A percentile compares a stretch with the other conserved stretches of the same genome.
phyloP scores from a whole-genome alignment of 2,888 invertebrate species.

The Drosophila parthenogenetica region DNA sequence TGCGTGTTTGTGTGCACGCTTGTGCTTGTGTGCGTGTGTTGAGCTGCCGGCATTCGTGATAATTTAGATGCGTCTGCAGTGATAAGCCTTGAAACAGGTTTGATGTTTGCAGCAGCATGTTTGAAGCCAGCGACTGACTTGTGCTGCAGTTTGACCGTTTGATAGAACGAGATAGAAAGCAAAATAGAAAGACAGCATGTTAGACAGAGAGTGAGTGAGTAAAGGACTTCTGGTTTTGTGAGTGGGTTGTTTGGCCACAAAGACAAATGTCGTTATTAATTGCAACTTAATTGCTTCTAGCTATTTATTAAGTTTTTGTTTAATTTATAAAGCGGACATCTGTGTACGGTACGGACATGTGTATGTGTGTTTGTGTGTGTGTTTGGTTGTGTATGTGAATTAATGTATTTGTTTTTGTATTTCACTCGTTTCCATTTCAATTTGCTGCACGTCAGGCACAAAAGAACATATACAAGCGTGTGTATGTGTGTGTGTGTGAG shows the following conservation, averaged over 20 bases:
- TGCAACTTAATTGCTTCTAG: constrained; percentile 71
- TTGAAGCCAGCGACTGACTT: constrained; percentile 53
- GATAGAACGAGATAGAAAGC: neutral
- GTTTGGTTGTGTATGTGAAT: constrained; percentile 11
- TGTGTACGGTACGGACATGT: constrained; percentile 24
- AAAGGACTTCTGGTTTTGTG: constrained; percentile 17
- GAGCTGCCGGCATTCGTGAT: constrained; percentile 75
- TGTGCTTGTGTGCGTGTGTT: constrained; percentile 31
- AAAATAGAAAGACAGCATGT: constrained; percentile 7
- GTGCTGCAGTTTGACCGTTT: constrained; percentile 53
- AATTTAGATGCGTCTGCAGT: constrained; percentile 71
- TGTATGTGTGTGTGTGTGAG: constrained; percentile 21
- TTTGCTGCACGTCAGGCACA: constrained; percentile 61
- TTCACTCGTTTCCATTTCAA: constrained; percentile 62
- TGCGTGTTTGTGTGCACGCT: constrained; percentile 67
- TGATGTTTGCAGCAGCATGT: constrained; percentile 69
- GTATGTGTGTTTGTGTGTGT: constrained; percentile 35
- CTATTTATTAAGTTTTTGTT: constrained; percentile 80
- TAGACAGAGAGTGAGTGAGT: constrained; percentile 2
- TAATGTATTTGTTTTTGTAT: constrained; percentile 54
- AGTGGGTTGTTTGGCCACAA: constrained; percentile 28
- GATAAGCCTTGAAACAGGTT: constrained; percentile 78
- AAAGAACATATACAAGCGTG: constrained; percentile 47
- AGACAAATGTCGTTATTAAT: constrained; percentile 72
- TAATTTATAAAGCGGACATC: constrained; percentile 71